Conservation (phyloP, 2,797 vertebrate species). For the Mormyrops attenuatus region DNA sequence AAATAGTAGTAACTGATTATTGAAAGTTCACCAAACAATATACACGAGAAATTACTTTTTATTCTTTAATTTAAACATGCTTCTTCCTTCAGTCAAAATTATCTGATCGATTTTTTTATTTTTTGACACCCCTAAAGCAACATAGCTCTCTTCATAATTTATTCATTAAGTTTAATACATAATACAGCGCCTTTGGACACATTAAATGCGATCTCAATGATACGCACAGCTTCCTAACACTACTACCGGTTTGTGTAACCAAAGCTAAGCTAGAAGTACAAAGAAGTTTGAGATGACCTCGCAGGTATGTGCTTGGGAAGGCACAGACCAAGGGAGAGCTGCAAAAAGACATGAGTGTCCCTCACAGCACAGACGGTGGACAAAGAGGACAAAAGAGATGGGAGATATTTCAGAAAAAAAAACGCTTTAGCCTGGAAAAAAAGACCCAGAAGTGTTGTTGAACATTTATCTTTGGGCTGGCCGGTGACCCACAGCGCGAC, state of each 20-base stretch:
- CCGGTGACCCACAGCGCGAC: neutral
- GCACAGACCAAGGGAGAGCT: neutral
- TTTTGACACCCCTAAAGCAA: neutral
- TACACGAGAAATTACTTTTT: neutral
- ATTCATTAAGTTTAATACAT: neutral
- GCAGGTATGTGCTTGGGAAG: neutral
- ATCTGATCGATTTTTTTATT: neutral
- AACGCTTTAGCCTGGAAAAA: neutral
- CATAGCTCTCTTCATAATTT: neutral
- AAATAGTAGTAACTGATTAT: neutral
- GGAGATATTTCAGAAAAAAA: neutral
- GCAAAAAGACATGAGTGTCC: neutral
- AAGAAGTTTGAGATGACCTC: neutral
- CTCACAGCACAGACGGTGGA: neutral
- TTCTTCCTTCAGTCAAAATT: neutral
- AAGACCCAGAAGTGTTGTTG: neutral
- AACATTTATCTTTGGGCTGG: slow-evolving; percentile 2
- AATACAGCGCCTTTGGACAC: neutral
- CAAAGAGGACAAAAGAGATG: neutral
- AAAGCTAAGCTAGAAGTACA: neutral
- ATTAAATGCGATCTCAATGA: neutral
- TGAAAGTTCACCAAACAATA: neutral
- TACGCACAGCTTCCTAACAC: neutral
- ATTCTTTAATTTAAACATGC: neutral
- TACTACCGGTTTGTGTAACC: neutral